Evolutionary conservation across 2,888 invertebrate genomes (phyloP).

Genomic region (Oxystoma pomonae): DNA sequence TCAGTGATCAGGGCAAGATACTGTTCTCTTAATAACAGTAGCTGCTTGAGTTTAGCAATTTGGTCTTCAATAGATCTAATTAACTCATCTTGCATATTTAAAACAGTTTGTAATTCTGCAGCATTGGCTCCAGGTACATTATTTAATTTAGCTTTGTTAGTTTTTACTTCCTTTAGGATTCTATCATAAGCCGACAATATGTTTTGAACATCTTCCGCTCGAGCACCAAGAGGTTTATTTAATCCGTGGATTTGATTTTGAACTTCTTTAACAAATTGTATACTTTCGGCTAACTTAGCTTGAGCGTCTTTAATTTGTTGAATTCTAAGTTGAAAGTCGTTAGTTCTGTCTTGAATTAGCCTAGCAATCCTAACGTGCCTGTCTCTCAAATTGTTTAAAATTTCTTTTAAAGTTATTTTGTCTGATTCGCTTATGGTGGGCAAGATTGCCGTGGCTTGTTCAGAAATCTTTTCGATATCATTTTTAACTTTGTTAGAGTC

Average conservation of each 20-base stretch:
- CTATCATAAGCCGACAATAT: constrained; percentile 73
- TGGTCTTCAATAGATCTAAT: constrained; percentile 83
- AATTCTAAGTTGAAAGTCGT: constrained; percentile 70
- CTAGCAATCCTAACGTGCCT: constrained; percentile 70
- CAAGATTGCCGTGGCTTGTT: constrained; percentile 75
- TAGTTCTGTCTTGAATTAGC: constrained; percentile 71
- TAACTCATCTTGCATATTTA: constrained; percentile 80
- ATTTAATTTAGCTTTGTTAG: constrained; percentile 71
- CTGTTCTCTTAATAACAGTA: constrained; percentile 79
- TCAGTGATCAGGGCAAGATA: constrained; percentile 83
- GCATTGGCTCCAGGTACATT: constrained; percentile 73
- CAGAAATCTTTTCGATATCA: constrained; percentile 69
- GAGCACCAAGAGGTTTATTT: constrained; percentile 81
- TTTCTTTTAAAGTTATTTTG: constrained; percentile 76
- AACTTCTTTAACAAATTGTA: constrained; percentile 75
- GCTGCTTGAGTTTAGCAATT: constrained; percentile 72
- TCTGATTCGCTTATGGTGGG: constrained; percentile 82
- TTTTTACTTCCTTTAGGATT: constrained; percentile 72
- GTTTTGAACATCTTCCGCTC: constrained; percentile 86
- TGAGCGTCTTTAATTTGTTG: constrained; percentile 79
- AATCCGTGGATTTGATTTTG: constrained; percentile 79
- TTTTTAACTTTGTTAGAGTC: constrained; percentile 69
- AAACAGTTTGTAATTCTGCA: constrained; percentile 73
- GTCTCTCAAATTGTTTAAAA: constrained; percentile 72
- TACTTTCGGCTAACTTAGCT: constrained; percentile 72